phyloP scores from a whole-genome alignment of 2,888 invertebrate species.

The Cremastinae sp. region DNA sequence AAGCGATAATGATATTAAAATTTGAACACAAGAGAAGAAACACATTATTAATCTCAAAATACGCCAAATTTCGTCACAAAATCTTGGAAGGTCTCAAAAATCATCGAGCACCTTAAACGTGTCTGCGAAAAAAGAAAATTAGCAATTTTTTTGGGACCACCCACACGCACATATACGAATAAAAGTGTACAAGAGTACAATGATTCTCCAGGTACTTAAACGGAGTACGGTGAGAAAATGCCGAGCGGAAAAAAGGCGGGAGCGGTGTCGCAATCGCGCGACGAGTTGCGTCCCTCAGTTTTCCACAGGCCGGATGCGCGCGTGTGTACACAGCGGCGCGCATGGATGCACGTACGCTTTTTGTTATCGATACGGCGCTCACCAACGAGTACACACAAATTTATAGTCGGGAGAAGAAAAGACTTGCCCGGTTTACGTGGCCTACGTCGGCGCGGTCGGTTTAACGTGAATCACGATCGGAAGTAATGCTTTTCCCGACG shows the following conservation, averaged over 20 bases:
- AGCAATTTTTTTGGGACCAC: no score
- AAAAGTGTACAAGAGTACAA: slow-evolving; percentile 21
- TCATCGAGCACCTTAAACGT: no score
- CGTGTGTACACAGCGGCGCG: no score
- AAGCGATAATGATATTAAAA: no score
- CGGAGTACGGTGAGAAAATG: slow-evolving; percentile 2
- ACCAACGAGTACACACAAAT: neutral
- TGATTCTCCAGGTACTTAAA: slow-evolving; percentile 26
- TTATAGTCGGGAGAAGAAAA: slow-evolving; percentile 25
- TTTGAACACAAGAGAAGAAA: no score
- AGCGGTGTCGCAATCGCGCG: neutral
- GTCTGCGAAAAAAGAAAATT: no score
- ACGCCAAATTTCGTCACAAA: no score
- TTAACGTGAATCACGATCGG: slow-evolving; percentile 65
- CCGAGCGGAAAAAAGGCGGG: slow-evolving; percentile 12
- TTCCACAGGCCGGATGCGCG: no score
- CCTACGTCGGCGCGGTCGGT: slow-evolving; percentile 52
- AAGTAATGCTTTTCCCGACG: slow-evolving; percentile 62
- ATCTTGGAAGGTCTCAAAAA: no score
- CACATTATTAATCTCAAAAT: no score
- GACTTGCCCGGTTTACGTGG: slow-evolving; percentile 53
- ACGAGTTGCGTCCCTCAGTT: neutral
- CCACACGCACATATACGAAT: slow-evolving; percentile 19
- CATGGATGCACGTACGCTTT: neutral
- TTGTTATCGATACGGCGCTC: slow-evolving; percentile 7